These are phyloP conservation scores for Gymnothorax reevesii DNA, from an alignment of 2,797 vertebrate genomes.

Conservation along the genomic window DNA sequence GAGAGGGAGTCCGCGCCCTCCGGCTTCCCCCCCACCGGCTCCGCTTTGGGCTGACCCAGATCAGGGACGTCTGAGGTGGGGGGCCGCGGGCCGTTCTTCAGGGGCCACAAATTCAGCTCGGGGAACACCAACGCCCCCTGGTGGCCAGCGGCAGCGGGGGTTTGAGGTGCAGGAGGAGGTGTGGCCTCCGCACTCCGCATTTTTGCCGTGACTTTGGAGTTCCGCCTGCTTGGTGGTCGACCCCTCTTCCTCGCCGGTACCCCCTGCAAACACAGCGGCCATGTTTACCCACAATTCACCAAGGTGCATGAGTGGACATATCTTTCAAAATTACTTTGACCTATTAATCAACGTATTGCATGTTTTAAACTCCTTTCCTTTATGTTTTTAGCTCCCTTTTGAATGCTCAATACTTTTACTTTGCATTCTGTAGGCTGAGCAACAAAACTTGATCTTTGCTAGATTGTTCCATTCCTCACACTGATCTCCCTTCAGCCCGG, in stretches of 20 bases:
- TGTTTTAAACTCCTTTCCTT: too few relatives aligned
- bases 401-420: too few relatives aligned
- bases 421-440: too few relatives aligned
- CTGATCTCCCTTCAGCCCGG: too few relatives aligned
- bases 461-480: too few relatives aligned
- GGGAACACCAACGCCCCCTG: conserved; percentile 43
- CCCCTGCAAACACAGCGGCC: conserved; percentile 3
- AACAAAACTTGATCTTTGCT: too few relatives aligned
- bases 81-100: conserved; percentile 18
- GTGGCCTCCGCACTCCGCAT: conserved; percentile 57
- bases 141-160: conserved; percentile 35
- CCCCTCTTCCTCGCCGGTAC: conserved; percentile 64
- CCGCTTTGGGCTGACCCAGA: conserved; percentile 46
- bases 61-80: neutral
- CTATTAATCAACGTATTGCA: too few relatives aligned
- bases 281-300: neutral
- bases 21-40: conserved; percentile 3
- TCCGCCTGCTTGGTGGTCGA: conserved; percentile 70
- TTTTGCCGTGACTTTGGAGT: conserved; percentile 52
- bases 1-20: conserved; percentile 41
- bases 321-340: too few relatives aligned
- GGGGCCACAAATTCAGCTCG: conserved; percentile 49
- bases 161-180: neutral
- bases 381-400: too few relatives aligned
- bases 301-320: neutral